Evolutionary conservation across 1,140 invertebrate genomes (phyloP).

Genomic region (Dendroctonus valens): DNA sequence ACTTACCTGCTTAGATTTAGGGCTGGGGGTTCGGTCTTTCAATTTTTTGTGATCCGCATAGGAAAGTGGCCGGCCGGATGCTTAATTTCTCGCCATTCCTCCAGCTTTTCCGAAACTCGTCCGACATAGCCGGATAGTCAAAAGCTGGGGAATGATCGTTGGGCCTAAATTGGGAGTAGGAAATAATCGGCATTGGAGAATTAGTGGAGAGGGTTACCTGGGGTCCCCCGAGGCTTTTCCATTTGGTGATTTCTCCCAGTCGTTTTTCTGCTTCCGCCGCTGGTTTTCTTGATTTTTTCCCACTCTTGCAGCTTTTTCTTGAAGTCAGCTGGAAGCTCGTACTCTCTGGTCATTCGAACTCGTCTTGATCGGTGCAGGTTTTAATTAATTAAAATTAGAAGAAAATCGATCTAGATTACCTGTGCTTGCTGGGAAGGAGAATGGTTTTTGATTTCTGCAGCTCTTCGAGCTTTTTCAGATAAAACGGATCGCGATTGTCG

Average conservation of each 20-base stretch:
- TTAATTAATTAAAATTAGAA: no score
- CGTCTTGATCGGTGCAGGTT: background rate
- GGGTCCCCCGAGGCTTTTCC: conserved; percentile 56
- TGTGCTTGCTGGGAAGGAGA: conserved; percentile 23
- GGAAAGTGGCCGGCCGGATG: conserved; percentile 52
- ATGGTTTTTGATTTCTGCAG: conserved; percentile 48
- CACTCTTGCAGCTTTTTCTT: conserved; percentile 81
- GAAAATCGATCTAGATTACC: background rate
- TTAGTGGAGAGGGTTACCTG: conserved; percentile 35
- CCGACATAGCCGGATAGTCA: conserved; percentile 61
- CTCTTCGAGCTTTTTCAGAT: conserved; percentile 49
- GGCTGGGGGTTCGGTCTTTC: conserved; percentile 49
- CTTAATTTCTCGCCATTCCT: conserved; percentile 67
- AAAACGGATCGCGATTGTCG: conserved; percentile 44
- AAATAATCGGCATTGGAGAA: background rate
- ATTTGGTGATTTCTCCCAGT: conserved; percentile 71
- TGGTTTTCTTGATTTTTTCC: conserved; percentile 76
- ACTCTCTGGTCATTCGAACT: conserved; percentile 53
- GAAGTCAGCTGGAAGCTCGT: conserved; percentile 72
- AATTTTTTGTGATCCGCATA: conserved; percentile 41
- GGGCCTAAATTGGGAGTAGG: background rate
- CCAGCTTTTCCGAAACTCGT: conserved; percentile 68
- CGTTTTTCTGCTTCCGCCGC: conserved; percentile 55
- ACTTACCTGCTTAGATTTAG: conserved; percentile 48
- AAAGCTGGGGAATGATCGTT: conserved; percentile 52